Conservation (phyloP, 1,140 invertebrate species). For the Aphaenogaster floridana region DNA sequence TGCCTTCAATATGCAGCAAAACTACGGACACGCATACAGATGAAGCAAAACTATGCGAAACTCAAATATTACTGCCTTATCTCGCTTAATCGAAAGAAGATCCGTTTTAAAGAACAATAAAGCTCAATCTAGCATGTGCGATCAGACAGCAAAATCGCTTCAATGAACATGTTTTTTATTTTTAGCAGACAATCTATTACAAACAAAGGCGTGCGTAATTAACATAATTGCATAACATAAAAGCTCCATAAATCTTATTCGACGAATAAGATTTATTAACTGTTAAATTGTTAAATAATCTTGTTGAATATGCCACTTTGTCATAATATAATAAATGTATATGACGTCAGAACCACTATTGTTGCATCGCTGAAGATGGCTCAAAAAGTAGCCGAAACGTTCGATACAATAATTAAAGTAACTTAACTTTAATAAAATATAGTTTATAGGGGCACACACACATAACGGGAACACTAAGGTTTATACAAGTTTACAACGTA, state of each 20-base stretch:
- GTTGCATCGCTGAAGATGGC: too few relatives aligned
- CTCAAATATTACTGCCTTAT: slow-evolving; percentile 8
- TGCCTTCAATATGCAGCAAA: slow-evolving; percentile 16
- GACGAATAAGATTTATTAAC: not conserved
- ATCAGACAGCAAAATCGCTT: not conserved
- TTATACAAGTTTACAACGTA: too few relatives aligned
- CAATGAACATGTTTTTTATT: not conserved
- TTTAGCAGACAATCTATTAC: not conserved
- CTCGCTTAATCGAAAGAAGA: not conserved
- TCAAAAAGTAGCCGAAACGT: too few relatives aligned
- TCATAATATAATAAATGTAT: not conserved
- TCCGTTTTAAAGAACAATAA: not conserved
- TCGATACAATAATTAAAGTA: too few relatives aligned
- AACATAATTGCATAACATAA: not conserved
- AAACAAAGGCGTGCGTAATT: not conserved
- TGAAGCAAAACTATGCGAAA: slow-evolving; percentile 2
- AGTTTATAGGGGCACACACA: too few relatives aligned
- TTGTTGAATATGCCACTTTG: not conserved
- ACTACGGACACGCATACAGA: not conserved
- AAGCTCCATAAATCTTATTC: not conserved
- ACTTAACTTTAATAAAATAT: too few relatives aligned
- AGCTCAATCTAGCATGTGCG: not conserved
- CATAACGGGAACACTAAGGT: too few relatives aligned
- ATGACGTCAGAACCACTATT: not conserved
- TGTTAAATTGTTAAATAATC: slow-evolving; percentile 10